A percentile compares a stretch with the other conserved stretches of the same genome.
These are phyloP conservation scores for Sander lucioperca DNA, from an alignment of 2,113 vertebrate species.

Conservation along the genomic window DNA sequence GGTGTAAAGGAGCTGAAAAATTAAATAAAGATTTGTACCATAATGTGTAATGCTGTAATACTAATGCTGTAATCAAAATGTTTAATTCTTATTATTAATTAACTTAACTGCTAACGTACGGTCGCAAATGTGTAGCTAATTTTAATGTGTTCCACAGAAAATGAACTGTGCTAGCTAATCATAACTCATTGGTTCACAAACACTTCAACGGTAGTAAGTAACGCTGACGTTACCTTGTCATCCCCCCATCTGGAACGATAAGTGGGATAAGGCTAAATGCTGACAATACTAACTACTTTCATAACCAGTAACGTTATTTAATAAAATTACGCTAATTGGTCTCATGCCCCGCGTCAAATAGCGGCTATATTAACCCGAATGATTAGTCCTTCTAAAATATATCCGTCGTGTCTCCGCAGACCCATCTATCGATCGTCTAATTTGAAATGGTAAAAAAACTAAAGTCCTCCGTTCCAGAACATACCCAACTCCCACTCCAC, in stretches of 20 bases:
- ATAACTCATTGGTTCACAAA: background rate
- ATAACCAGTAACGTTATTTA: background rate
- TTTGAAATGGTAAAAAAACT: background rate
- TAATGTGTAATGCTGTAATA: too few relatives aligned
- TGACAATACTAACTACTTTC: constrained; percentile 41
- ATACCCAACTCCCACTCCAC: constrained; percentile 59
- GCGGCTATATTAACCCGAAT: rapidly evolving
- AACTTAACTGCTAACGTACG: background rate
- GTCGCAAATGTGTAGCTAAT: background rate
- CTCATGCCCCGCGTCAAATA: too few relatives aligned
- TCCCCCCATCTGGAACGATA: constrained; percentile 4
- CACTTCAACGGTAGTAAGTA: background rate
- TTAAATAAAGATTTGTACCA: too few relatives aligned
- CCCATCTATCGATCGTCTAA: background rate
- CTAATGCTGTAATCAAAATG: too few relatives aligned
- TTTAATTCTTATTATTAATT: too few relatives aligned
- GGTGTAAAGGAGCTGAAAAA: too few relatives aligned
- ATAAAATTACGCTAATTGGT: background rate
- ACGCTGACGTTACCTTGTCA: background rate
- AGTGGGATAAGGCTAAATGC: constrained; percentile 58
- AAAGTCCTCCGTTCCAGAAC: constrained; percentile 39
- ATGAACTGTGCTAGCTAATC: background rate
- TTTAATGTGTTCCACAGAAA: background rate
- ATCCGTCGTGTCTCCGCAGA: background rate
- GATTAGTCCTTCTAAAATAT: rapidly evolving